Conservation (phyloP, 2,113 vertebrate genomes). For the Lophius piscatorius region DNA sequence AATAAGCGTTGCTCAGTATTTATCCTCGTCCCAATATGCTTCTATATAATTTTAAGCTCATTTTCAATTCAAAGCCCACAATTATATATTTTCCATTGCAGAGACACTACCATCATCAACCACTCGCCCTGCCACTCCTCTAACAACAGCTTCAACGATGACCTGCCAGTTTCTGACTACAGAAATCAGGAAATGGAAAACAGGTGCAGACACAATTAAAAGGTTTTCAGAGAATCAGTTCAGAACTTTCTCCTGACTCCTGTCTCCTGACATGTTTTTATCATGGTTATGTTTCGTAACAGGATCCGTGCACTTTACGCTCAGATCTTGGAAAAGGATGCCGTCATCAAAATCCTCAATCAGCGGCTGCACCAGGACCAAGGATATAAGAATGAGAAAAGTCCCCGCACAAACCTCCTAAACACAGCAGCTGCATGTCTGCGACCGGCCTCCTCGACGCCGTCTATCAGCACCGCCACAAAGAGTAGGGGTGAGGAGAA, state of each 20-base stretch:
- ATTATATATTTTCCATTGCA: conserved; percentile 39
- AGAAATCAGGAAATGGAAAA: conserved; percentile 98
- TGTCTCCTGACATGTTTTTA: conserved; percentile 5
- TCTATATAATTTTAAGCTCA: neutral
- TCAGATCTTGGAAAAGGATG: conserved; percentile 97
- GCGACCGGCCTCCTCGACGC: conserved; percentile 89
- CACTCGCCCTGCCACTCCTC: conserved; percentile 94
- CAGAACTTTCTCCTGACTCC: no score
- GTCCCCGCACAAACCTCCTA: conserved; percentile 39
- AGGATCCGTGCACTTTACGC: conserved; percentile 94
- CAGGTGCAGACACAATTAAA: conserved; percentile 88
- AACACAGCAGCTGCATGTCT: conserved; percentile 66
- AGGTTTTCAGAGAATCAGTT: neutral
- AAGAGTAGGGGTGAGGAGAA: conserved; percentile 69
- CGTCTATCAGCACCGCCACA: conserved; percentile 81
- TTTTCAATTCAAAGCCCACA: conserved; percentile 4
- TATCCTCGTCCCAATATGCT: no score
- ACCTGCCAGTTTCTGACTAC: conserved; percentile 87
- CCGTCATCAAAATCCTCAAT: conserved; percentile 94
- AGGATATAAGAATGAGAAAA: conserved; percentile 71
- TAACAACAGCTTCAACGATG: conserved; percentile 95
- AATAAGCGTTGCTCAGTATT: no score
- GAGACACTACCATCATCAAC: conserved; percentile 97
- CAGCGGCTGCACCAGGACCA: conserved; percentile 91
- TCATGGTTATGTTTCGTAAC: neutral